A percentile compares a stretch with the other conserved stretches of the same genome.
These are phyloP conservation scores for Fulica atra DNA, from an alignment of 2,113 vertebrate genomes.

Conservation along the genomic window DNA sequence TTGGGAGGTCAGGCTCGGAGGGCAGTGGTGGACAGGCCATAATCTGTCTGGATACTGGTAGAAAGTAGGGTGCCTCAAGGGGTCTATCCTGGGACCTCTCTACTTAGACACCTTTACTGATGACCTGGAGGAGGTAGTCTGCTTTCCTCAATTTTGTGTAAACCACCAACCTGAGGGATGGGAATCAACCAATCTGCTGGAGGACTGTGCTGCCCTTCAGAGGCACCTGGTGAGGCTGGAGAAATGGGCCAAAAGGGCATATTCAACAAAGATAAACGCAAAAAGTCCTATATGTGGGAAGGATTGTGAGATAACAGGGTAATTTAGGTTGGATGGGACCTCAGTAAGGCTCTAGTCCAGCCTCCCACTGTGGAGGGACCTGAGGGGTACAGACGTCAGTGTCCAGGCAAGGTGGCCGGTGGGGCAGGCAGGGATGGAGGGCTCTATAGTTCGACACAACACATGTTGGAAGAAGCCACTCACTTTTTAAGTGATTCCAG, in stretches of 20 bases:
- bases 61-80: background rate
- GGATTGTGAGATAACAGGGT: background rate
- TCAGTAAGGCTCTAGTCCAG: background rate
- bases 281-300: background rate
- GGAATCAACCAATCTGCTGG: fast-evolving
- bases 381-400: fast-evolving
- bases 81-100: background rate
- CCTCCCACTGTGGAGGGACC: background rate
- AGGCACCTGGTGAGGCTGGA: background rate
- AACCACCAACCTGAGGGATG: background rate
- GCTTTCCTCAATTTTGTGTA: background rate
- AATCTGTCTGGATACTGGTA: background rate
- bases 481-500: background rate
- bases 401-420: background rate
- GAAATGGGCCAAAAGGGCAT: background rate
- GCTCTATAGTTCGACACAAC: background rate
- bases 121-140: background rate
- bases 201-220: background rate
- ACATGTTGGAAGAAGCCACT: background rate
- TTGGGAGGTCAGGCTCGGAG: background rate
- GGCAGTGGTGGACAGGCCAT: background rate
- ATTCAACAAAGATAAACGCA: background rate
- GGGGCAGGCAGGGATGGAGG: background rate
- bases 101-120: background rate
- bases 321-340: background rate